Evolutionary conservation across 2,888 invertebrate genomes (phyloP).

Genomic region (Sussaba pulchella): DNA sequence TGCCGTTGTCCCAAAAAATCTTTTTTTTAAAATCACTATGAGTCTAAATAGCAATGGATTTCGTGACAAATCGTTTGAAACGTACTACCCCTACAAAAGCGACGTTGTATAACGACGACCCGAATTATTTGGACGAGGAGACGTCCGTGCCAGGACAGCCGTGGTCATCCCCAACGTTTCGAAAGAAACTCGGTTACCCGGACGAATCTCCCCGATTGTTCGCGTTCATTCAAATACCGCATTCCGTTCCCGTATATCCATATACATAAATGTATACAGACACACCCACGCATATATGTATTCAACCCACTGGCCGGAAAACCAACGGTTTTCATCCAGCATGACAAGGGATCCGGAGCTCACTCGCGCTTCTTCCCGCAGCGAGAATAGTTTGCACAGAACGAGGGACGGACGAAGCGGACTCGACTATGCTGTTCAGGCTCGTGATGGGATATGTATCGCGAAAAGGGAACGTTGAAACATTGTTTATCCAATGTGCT

Average conservation of each 20-base stretch:
- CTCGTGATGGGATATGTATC: constrained; percentile 29
- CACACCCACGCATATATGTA: background rate
- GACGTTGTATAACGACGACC: too few relatives aligned
- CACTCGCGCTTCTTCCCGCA: background rate
- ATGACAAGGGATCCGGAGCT: constrained; percentile 6
- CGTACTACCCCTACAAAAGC: too few relatives aligned
- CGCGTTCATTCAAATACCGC: constrained; percentile 39
- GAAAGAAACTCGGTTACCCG: constrained; percentile 47
- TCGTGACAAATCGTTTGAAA: too few relatives aligned
- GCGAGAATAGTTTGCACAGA: background rate
- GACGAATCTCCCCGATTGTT: constrained; percentile 47
- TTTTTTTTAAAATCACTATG: too few relatives aligned
- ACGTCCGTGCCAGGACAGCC: background rate
- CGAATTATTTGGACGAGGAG: too few relatives aligned
- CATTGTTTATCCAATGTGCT: constrained; percentile 65
- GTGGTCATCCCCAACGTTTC: background rate
- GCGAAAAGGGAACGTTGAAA: constrained; percentile 52
- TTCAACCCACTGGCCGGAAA: constrained; percentile 22
- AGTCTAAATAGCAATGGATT: too few relatives aligned
- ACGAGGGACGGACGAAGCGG: background rate
- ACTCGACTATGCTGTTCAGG: background rate
- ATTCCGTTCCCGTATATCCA: background rate
- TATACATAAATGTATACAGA: too few relatives aligned
- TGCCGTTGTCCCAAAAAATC: too few relatives aligned
- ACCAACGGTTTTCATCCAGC: constrained; percentile 8